Conservation (phyloP, 2,888 invertebrate species). For the Diploptera punctata region DNA sequence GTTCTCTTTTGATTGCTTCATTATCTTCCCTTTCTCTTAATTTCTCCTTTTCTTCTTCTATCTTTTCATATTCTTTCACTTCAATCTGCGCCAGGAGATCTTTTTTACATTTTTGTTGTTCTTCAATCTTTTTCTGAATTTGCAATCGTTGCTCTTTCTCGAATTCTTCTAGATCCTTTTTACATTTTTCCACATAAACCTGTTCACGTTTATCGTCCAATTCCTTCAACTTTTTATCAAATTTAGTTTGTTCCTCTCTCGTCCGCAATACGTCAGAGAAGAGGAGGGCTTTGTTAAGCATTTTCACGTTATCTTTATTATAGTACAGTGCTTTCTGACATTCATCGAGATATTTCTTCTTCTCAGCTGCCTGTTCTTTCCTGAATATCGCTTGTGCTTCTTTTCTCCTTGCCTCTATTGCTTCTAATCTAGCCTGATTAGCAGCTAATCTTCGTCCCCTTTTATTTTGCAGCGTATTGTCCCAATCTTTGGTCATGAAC, state of each 20-base stretch:
- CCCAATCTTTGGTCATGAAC: background rate
- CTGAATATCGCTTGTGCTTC: background rate
- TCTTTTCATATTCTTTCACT: background rate
- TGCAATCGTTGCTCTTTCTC: background rate
- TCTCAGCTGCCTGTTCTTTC: background rate
- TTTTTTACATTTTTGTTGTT: background rate
- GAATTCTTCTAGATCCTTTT: background rate
- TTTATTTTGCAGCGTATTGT: background rate
- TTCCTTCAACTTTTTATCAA: conserved; percentile 1
- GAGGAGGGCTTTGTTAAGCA: background rate
- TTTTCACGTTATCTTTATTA: background rate
- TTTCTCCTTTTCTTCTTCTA: background rate
- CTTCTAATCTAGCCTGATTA: background rate
- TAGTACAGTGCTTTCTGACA: background rate
- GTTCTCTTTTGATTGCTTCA: background rate
- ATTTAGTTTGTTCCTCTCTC: background rate
- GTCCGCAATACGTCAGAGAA: conserved; percentile 4
- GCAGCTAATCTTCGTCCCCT: background rate
- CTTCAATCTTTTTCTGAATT: background rate
- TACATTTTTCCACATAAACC: conserved; percentile 9
- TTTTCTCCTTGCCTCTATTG: background rate
- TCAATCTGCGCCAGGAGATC: conserved; percentile 2
- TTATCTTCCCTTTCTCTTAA: background rate
- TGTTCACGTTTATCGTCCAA: background rate
- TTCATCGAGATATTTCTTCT: background rate